These are phyloP conservation scores for Dendrolimus houi DNA, from an alignment of 2,888 invertebrate genomes.

Conservation along the genomic window DNA sequence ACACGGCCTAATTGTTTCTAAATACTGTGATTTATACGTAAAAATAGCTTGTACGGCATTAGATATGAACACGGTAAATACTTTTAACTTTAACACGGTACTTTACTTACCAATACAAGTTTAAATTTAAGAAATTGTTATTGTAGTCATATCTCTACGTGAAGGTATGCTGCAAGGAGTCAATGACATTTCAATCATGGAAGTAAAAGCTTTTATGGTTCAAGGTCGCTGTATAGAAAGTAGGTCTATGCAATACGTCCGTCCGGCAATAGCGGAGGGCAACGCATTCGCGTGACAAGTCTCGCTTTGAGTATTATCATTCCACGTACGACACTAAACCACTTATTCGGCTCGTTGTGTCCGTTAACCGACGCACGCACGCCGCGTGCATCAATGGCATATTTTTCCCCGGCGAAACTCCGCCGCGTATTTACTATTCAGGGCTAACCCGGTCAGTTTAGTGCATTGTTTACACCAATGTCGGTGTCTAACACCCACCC, in stretches of 20 bases:
- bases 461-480: slow-evolving; percentile 62
- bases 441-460: slow-evolving; percentile 71
- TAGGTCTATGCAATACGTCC: slow-evolving; percentile 51
- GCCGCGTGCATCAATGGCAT: slow-evolving; percentile 70
- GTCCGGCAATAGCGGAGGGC: slow-evolving; percentile 29
- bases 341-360: slow-evolving; percentile 69
- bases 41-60: background rate
- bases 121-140: no score
- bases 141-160: no score
- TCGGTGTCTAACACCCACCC: slow-evolving; percentile 34
- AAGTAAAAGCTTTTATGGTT: slow-evolving; percentile 16
- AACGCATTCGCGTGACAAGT: slow-evolving; percentile 59
- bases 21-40: background rate
- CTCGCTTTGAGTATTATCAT: slow-evolving; percentile 63
- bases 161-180: no score
- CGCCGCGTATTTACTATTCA: slow-evolving; percentile 68
- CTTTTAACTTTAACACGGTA: no score
- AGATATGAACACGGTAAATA: background rate
- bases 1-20: background rate
- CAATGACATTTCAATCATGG: no score
- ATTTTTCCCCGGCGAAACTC: slow-evolving; percentile 71
- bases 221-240: slow-evolving; percentile 63
- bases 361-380: slow-evolving; percentile 72
- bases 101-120: no score
- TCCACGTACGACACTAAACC: slow-evolving; percentile 68